Conservation (phyloP, 2,888 invertebrate species). For the Noctua janthe region DNA sequence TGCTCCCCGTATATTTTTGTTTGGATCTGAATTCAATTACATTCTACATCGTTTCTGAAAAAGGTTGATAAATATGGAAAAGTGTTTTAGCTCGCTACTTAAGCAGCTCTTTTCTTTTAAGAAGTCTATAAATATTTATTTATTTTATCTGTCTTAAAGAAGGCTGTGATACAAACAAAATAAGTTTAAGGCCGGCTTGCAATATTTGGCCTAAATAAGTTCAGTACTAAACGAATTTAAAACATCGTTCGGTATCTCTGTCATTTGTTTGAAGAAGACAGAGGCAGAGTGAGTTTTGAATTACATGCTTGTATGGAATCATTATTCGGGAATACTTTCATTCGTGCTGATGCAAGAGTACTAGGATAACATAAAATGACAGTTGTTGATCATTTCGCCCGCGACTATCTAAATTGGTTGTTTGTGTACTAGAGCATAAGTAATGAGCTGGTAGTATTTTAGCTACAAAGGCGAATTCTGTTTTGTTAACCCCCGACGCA, state of each 20-base stretch:
- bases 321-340: constrained; percentile 20
- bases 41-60: constrained; percentile 3
- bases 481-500: neutral
- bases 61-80: constrained; percentile 4
- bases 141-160: neutral
- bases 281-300: neutral
- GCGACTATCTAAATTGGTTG: constrained; percentile 16
- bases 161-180: neutral
- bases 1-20: constrained; percentile 6
- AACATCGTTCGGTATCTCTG: neutral
- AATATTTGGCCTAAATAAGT: neutral
- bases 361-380: constrained; percentile 41
- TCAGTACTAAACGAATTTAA: neutral
- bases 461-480: neutral
- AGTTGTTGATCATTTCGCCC: neutral
- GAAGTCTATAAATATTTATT: neutral
- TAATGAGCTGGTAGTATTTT: constrained; percentile 22
- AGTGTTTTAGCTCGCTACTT: neutral
- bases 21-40: constrained; percentile 19
- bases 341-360: constrained; percentile 29
- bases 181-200: neutral
- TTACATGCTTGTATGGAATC: neutral
- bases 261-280: neutral
- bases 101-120: neutral
- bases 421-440: constrained; percentile 43